Conservation (phyloP, 1,140 invertebrate genomes). For the Eubasilissa regina region DNA sequence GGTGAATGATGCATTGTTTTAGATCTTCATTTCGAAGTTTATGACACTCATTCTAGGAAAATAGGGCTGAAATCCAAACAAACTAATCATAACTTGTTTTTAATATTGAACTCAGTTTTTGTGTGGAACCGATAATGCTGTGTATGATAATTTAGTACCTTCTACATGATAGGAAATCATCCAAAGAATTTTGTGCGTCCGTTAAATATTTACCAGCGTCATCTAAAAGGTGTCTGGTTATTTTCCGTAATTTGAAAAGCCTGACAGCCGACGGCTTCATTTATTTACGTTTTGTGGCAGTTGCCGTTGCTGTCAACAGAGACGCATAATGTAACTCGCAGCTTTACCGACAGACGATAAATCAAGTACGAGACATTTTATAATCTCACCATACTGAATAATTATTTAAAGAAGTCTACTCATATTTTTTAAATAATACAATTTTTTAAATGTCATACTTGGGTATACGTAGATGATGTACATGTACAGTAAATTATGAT, state of each 20-base stretch:
- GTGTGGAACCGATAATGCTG: neutral
- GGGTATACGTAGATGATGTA: neutral
- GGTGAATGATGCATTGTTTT: neutral
- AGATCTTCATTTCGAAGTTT: neutral
- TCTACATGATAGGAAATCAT: neutral
- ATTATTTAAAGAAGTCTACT: neutral
- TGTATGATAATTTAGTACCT: constrained; percentile 4
- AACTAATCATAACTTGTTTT: neutral
- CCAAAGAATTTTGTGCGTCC: neutral
- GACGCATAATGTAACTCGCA: neutral
- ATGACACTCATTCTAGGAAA: neutral
- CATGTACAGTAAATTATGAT: neutral
- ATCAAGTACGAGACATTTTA: neutral
- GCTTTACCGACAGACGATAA: neutral
- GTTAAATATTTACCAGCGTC: constrained; percentile 32
- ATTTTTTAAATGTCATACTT: neutral
- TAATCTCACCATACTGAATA: neutral
- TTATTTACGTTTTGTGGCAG: constrained; percentile 25
- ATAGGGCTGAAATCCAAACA: neutral
- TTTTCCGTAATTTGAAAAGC: constrained; percentile 26
- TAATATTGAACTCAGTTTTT: neutral
- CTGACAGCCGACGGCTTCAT: constrained; percentile 5
- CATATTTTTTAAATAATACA: neutral
- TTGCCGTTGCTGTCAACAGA: constrained; percentile 19
- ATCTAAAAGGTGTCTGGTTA: constrained; percentile 11